Percentiles rank a stretch among this genome's conserved stretches.
Conservation (phyloP, 2,797 vertebrate species). For the Brachymystax lenok region DNA sequence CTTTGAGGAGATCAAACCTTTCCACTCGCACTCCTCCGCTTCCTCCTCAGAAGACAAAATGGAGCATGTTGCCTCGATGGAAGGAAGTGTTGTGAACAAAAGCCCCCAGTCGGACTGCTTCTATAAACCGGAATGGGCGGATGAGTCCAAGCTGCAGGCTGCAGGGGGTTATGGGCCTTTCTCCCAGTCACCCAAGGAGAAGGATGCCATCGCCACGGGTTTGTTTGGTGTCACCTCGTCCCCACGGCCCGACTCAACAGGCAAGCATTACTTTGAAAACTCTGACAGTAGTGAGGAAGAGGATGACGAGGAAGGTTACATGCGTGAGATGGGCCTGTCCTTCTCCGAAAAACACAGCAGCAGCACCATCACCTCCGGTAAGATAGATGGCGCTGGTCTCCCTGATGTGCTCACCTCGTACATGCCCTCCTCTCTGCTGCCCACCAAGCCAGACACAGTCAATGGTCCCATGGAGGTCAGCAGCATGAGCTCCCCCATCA, state of each 20-base stretch:
- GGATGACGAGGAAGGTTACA: constrained; percentile 73
- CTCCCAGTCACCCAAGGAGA: constrained; percentile 63
- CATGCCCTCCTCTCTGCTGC: constrained; percentile 58
- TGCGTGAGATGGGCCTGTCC: constrained; percentile 69
- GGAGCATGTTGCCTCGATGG: constrained; percentile 49
- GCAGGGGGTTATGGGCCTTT: constrained; percentile 64
- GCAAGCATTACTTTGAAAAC: constrained; percentile 80
- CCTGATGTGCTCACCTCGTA: constrained; percentile 76
- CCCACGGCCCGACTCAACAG: constrained; percentile 74
- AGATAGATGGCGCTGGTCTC: constrained; percentile 40
- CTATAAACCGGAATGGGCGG: constrained; percentile 74
- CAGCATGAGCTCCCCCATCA: constrained; percentile 60
- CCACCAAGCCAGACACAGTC: constrained; percentile 68
- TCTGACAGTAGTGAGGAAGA: constrained; percentile 82
- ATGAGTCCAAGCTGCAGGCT: constrained; percentile 60
- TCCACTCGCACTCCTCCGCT: constrained; percentile 67
- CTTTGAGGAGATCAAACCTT: constrained; percentile 76
- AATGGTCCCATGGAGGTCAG: constrained; percentile 86
- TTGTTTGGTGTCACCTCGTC: constrained; percentile 82
- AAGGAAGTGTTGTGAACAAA: constrained; percentile 75
- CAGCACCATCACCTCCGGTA: constrained; percentile 38
- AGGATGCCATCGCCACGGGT: constrained; percentile 75
- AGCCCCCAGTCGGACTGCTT: constrained; percentile 75
- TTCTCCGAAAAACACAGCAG: constrained; percentile 61
- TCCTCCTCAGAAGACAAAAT: constrained; percentile 68